Evolutionary conservation across 2,113 vertebrate genomes (phyloP).

Genomic region (Tetraodon nigroviridis): DNA sequence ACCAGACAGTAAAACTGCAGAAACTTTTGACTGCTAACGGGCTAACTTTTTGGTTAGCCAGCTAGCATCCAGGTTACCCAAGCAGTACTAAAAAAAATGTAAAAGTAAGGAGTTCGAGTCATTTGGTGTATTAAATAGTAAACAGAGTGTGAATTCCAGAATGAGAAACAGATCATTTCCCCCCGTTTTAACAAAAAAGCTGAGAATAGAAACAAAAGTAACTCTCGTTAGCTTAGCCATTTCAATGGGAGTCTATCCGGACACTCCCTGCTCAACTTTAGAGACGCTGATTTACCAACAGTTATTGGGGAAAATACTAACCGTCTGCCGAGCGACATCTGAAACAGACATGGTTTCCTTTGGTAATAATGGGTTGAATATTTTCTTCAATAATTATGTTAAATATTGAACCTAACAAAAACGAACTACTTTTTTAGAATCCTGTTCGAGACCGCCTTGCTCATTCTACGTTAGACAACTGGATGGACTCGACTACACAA

Average conservation of each 20-base stretch:
- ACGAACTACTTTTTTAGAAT: conserved; percentile 15
- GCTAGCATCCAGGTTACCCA: conserved; percentile 6
- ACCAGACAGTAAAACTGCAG: background rate
- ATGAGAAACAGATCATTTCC: background rate
- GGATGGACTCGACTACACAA: conserved; percentile 44
- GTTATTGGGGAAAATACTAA: conserved; percentile 43
- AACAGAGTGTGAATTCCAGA: no score
- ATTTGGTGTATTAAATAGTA: no score
- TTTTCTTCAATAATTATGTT: background rate
- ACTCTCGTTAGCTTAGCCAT: conserved; percentile 30
- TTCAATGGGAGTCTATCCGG: conserved; percentile 37
- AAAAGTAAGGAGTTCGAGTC: no score
- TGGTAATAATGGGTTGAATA: background rate
- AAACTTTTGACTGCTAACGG: background rate
- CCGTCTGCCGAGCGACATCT: conserved; percentile 72
- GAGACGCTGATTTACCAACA: conserved; percentile 11
- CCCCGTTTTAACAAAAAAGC: rapidly evolving
- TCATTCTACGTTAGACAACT: conserved; percentile 44
- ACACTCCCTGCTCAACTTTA: conserved; percentile 63
- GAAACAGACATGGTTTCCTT: conserved; percentile 65
- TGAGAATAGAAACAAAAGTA: conserved; percentile 3
- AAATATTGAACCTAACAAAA: conserved; percentile 7
- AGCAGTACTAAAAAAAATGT: no score
- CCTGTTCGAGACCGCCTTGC: conserved; percentile 12
- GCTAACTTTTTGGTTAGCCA: conserved; percentile 17